These are phyloP conservation scores for Zeuzera pyrina DNA, from an alignment of 2,888 invertebrate genomes.

Conservation along the genomic window DNA sequence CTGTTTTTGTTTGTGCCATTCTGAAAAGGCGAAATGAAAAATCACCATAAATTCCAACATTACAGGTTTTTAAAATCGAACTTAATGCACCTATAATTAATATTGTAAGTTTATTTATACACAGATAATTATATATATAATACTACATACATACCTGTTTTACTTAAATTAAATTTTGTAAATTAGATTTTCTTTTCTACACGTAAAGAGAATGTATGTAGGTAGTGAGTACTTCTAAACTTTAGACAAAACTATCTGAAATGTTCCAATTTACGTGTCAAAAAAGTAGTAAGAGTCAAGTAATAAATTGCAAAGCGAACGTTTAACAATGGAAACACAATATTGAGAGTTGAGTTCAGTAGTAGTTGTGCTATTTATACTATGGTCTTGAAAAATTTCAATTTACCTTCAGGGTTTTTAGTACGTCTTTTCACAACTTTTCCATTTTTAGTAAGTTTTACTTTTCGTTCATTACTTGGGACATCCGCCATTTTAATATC, in stretches of 20 bases:
- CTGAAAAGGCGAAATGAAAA: too few species aligned
- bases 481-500: conserved; percentile 72
- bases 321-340: conserved; percentile 20
- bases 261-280: conserved; percentile 29
- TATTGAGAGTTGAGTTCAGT: conserved; percentile 7
- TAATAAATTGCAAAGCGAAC: background rate
- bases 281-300: conserved; percentile 66
- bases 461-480: conserved; percentile 62
- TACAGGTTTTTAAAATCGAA: too few species aligned
- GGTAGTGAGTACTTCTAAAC: too few species aligned
- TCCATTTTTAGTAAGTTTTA: conserved; percentile 63
- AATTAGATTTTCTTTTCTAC: too few species aligned
- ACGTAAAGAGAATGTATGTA: too few species aligned
- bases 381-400: conserved; percentile 12
- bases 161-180: too few species aligned
- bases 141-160: too few species aligned
- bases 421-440: conserved; percentile 64
- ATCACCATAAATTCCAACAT: too few species aligned
- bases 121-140: too few species aligned
- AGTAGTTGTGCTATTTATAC: conserved; percentile 7
- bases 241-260: conserved; percentile 17
- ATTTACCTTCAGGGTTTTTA: conserved; percentile 63
- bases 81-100: too few species aligned
- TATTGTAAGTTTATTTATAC: too few species aligned
- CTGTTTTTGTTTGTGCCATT: conserved; percentile 75